Conservation (phyloP, 1,140 invertebrate genomes). For the Bombus confusus region DNA sequence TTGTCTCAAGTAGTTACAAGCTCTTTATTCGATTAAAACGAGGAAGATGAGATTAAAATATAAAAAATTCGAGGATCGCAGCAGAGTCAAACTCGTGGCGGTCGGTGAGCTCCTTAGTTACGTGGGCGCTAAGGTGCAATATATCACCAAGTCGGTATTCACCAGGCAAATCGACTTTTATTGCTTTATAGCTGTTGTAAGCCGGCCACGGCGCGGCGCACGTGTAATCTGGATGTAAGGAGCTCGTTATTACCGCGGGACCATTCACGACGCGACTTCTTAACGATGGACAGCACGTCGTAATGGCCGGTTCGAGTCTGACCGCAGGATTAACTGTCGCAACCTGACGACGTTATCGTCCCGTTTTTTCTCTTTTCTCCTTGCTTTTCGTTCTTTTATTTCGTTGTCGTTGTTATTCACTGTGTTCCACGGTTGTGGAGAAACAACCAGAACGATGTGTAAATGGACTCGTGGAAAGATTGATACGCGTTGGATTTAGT, state of each 20-base stretch:
- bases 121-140: slow-evolving; percentile 62
- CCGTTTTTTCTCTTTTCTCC: not conserved
- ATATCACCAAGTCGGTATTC: slow-evolving; percentile 53
- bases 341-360: slow-evolving; percentile 29
- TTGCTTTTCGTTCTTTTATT: not conserved
- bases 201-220: slow-evolving; percentile 19
- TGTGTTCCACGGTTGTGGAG: not conserved
- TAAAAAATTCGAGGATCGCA: too few species aligned
- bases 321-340: slow-evolving; percentile 29
- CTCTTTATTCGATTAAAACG: too few species aligned
- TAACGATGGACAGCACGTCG: slow-evolving; percentile 28
- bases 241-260: slow-evolving; percentile 59
- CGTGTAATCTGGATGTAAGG: slow-evolving; percentile 64
- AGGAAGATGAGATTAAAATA: too few species aligned
- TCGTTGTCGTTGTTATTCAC: not conserved
- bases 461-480: not conserved
- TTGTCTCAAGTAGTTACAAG: accelerated
- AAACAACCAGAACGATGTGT: not conserved
- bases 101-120: slow-evolving; percentile 37
- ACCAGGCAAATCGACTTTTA: slow-evolving; percentile 66
- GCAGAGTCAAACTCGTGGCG: not conserved
- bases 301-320: slow-evolving; percentile 24
- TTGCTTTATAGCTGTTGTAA: slow-evolving; percentile 65
- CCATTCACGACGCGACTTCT: slow-evolving; percentile 47
- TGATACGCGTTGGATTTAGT: not conserved